These are phyloP conservation scores for Mus minutoides DNA, from an alignment of 2,797 vertebrate genomes.

Conservation along the genomic window DNA sequence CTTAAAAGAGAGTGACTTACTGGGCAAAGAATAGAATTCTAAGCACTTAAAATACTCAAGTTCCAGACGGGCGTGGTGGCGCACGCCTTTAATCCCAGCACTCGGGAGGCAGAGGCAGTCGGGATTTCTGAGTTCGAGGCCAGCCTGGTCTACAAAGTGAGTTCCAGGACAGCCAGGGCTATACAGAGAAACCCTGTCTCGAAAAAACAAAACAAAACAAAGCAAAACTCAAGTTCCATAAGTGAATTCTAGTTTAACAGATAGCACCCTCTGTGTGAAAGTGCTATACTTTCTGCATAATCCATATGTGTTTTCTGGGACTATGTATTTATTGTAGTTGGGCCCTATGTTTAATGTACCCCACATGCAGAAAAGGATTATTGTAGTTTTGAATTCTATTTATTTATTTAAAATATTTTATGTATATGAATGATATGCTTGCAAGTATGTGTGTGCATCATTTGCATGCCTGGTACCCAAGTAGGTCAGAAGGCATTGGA, in stretches of 20 bases:
- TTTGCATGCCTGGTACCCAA: not conserved
- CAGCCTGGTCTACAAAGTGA: no score
- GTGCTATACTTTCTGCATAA: conserved; percentile 17
- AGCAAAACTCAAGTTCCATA: conserved; percentile 38
- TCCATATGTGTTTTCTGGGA: not conserved
- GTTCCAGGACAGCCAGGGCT: no score
- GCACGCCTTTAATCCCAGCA: no score
- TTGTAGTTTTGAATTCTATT: not conserved
- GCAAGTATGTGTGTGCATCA: not conserved
- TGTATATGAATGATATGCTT: not conserved
- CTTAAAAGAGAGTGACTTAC: not conserved
- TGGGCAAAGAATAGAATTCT: not conserved
- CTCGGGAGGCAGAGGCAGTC: no score
- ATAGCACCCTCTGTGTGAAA: not conserved
- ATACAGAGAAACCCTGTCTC: no score
- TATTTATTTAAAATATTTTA: not conserved
- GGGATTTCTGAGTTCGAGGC: no score
- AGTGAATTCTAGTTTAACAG: conserved; percentile 30
- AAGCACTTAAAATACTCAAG: not conserved
- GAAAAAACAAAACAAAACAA: no score
- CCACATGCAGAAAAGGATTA: not conserved
- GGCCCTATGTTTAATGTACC: not conserved
- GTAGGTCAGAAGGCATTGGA: not conserved
- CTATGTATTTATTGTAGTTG: not conserved
- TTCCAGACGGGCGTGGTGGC: no score